Base-by-base conservation (phyloP, 2,888 invertebrate species). In the Agrypnus murinus region DNA sequence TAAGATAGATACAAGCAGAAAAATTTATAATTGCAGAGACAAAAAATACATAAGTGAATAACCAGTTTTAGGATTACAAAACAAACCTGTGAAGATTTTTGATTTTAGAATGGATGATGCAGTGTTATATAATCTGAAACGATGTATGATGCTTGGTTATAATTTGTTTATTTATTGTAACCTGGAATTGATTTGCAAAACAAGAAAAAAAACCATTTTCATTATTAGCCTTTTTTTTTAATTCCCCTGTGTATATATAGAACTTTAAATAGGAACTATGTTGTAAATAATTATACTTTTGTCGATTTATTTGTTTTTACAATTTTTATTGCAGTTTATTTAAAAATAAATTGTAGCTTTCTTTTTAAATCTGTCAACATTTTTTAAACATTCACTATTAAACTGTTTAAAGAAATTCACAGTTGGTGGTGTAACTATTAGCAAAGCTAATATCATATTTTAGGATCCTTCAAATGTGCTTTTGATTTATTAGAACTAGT, bases 121-220 rank as follows among this genome's bases (percentile, higher is more conserved):
- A 40, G 14, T 58, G 19, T 40, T 55, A 55, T 4, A 17, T 38
- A 58, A 25, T 25, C 25, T 25, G 25, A 57, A 8, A 40, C 7
- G 10, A 58, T 9, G 1, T 40, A 10, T 57, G 17, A 34, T 25
- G 58, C 38, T n/a, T 58, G 58, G 25, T 58, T 19, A 14, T 40
- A 40, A 58, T 40, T 58, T 55, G 36, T 17, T 15, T 58, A 38
- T 58, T 40, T 58, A 58, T 58, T 58, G 25, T 58, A 40, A 12
- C 58, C 50, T 50, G 46, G 17, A 63, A 50, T 48, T 48, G 7
- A 62, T 58, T 58, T 63, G 50, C 38, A 63, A 50, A 57, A 38
- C 15, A 48, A 48, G 19, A n/a, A 17, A 14, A 48, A 8, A 19
- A 25, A 43, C 12, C 4, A 12, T 53, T 38, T 40, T 58, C 19